Evolutionary conservation across 2,113 vertebrate genomes (phyloP).

Genomic region (Festucalex cinctus): DNA sequence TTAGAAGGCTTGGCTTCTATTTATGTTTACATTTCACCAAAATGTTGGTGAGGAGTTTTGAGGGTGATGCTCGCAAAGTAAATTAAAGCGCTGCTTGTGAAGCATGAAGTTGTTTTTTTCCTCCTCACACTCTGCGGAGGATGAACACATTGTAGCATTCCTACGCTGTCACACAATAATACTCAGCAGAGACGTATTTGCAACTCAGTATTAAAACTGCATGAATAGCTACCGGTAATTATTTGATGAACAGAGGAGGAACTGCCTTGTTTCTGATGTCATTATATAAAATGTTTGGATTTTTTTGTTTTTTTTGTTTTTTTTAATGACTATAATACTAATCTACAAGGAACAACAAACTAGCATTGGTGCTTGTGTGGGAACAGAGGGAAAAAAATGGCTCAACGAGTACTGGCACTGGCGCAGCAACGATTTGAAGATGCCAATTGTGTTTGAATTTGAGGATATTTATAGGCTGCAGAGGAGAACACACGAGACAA

Average conservation of each 20-base stretch:
- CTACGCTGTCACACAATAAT: neutral
- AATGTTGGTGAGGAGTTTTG: slow-evolving; percentile 23
- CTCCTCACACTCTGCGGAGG: slow-evolving; percentile 8
- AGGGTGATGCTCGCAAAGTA: slow-evolving; percentile 14
- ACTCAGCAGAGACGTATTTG: neutral
- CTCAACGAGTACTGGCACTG: neutral
- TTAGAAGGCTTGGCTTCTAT: slow-evolving; percentile 20
- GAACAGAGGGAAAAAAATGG: neutral
- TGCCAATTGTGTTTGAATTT: slow-evolving; percentile 7
- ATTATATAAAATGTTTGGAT: neutral
- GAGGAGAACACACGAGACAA: neutral
- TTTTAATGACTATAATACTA: slow-evolving; percentile 5
- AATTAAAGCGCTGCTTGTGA: slow-evolving; percentile 18
- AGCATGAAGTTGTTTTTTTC: neutral
- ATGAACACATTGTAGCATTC: slow-evolving; percentile 7
- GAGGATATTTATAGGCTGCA: slow-evolving; percentile 6
- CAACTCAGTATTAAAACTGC: slow-evolving; percentile 1
- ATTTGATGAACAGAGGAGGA: slow-evolving; percentile 12
- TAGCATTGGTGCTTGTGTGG: slow-evolving; percentile 4
- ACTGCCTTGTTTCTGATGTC: neutral
- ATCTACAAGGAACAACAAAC: neutral
- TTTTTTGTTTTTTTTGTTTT: neutral
- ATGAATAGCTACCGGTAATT: neutral
- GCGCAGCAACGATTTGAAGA: neutral
- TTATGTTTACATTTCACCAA: slow-evolving; percentile 39